Evolutionary conservation across 2,888 invertebrate species (phyloP).

Genomic region (Macropis europaea): DNA sequence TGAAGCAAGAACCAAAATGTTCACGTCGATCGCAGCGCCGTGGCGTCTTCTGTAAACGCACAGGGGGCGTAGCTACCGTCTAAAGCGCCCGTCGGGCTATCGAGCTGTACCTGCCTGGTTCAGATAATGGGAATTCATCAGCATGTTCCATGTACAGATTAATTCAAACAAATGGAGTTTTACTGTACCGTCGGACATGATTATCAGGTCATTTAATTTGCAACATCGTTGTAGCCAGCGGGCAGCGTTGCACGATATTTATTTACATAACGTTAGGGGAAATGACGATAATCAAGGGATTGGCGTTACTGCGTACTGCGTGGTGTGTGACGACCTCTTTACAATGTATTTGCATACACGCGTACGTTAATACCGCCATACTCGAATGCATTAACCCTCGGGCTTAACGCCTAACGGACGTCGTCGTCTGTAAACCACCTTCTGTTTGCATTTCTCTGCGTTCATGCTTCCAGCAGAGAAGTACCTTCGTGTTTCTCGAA

Average conservation of each 20-base stretch:
- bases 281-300: conserved; percentile 34
- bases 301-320: conserved; percentile 17
- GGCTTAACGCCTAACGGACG: conserved; percentile 39
- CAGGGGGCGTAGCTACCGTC: no score
- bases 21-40: no score
- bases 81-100: no score
- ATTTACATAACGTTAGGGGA: conserved; percentile 31
- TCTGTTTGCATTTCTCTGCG: conserved; percentile 55
- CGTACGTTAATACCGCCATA: conserved; percentile 39
- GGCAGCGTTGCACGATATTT: conserved; percentile 17
- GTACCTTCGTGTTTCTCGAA: no score
- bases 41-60: no score
- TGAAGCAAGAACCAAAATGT: no score
- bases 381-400: conserved; percentile 57
- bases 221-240: not conserved
- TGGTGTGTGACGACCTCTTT: conserved; percentile 40
- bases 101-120: no score
- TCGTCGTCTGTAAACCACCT: conserved; percentile 50
- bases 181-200: not conserved
- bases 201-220: conserved; percentile 9
- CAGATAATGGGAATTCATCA: no score
- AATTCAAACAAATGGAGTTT: no score
- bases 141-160: no score
- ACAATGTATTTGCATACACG: conserved; percentile 53
- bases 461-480: conserved; percentile 9